These are phyloP conservation scores for Tragulus kanchil DNA, from an alignment of 2,113 vertebrate species.

Conservation along the genomic window DNA sequence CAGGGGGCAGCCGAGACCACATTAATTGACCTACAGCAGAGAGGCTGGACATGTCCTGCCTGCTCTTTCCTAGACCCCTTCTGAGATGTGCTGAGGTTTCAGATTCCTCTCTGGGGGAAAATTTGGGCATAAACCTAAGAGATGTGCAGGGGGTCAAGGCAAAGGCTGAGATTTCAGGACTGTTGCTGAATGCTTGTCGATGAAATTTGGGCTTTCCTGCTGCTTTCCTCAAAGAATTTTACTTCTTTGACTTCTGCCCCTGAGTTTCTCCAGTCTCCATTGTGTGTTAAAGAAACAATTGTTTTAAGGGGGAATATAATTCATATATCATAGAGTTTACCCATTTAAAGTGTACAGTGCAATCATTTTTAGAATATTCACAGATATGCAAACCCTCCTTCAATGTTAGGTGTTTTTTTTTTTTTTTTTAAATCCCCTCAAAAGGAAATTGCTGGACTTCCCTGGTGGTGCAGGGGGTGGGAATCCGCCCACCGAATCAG, in stretches of 20 bases:
- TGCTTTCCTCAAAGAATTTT: background rate
- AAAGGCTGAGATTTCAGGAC: background rate
- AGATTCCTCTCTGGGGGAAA: rapidly evolving
- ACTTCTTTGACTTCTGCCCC: background rate
- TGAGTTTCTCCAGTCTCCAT: background rate
- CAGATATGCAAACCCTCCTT: background rate
- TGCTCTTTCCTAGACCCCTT: rapidly evolving
- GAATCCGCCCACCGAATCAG: background rate
- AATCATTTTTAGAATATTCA: background rate
- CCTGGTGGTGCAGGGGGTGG: background rate
- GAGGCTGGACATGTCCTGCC: rapidly evolving
- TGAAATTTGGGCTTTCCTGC: background rate
- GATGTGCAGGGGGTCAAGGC: background rate
- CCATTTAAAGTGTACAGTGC: background rate
- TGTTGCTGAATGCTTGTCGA: background rate
- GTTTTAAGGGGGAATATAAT: background rate
- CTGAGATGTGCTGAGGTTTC: background rate
- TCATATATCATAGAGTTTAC: background rate
- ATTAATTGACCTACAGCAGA: rapidly evolving
- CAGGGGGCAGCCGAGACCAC: slow-evolving; percentile 72
- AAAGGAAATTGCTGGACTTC: background rate
- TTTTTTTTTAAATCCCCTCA: background rate
- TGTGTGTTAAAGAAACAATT: background rate
- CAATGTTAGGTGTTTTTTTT: background rate
- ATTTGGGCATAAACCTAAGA: background rate